Conservation (phyloP, 2,888 invertebrate genomes). For the Lypha dubia region DNA sequence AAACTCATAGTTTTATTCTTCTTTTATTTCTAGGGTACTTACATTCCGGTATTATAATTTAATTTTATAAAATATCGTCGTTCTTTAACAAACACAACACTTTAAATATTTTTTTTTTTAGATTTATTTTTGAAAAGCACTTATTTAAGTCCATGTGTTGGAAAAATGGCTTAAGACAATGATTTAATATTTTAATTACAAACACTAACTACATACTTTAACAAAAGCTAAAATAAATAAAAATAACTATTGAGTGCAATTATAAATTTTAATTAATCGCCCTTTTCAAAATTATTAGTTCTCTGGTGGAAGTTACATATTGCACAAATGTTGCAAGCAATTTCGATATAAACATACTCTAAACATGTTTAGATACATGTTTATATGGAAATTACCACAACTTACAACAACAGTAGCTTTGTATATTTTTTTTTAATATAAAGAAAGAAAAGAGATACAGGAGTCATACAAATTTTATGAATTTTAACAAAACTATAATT, state of each 20-base stretch:
- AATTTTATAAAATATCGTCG: conserved; percentile 19
- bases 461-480: too few relatives aligned
- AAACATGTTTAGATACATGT: too few relatives aligned
- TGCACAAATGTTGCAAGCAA: too few relatives aligned
- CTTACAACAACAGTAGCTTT: too few relatives aligned
- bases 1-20: conserved; percentile 73
- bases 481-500: too few relatives aligned
- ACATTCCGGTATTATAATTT: conserved; percentile 68
- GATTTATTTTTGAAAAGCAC: conserved; percentile 64
- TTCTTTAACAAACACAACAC: conserved; percentile 48
- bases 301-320: background rate
- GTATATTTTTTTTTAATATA: too few relatives aligned
- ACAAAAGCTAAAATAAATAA: conserved; percentile 21
- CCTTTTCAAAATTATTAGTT: background rate
- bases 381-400: too few relatives aligned
- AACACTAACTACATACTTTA: conserved; percentile 36
- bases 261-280: background rate
- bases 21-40: conserved; percentile 73
- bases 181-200: conserved; percentile 56
- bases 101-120: conserved; percentile 48
- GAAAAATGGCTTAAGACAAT: conserved; percentile 76
- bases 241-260: background rate
- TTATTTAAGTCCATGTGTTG: conserved; percentile 75
- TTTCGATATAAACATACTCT: too few relatives aligned
- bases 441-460: too few relatives aligned